Conservation (phyloP, 2,113 vertebrate species). For the Tenebrosternarchus preto region DNA sequence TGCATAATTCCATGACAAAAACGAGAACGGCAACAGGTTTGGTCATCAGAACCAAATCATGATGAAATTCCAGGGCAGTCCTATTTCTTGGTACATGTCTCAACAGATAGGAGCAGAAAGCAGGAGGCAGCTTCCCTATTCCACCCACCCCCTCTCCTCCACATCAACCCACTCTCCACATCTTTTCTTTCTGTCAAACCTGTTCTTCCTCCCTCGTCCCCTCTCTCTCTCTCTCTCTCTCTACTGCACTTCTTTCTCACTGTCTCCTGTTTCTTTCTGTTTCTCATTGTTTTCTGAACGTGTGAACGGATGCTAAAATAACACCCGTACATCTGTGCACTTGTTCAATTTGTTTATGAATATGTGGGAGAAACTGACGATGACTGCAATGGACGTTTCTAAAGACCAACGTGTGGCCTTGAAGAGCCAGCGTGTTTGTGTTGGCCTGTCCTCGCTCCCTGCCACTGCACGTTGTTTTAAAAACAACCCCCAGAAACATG, state of each 20-base stretch:
- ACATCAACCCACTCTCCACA: slow-evolving; percentile 29
- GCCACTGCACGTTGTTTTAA: slow-evolving; percentile 20
- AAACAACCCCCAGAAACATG: slow-evolving; percentile 44
- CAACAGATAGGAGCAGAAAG: slow-evolving; percentile 27
- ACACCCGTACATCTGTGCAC: background rate
- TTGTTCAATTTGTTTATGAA: slow-evolving; percentile 1
- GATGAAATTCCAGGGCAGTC: background rate
- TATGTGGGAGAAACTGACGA: slow-evolving; percentile 18
- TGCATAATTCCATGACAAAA: background rate
- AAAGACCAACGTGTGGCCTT: background rate
- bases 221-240: background rate
- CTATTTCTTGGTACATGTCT: background rate
- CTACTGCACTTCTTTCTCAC: no score
- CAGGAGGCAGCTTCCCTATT: background rate
- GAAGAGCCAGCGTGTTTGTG: slow-evolving; percentile 2
- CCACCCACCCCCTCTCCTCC: background rate
- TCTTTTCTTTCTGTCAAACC: slow-evolving; percentile 30
- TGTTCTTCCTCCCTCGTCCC: slow-evolving; percentile 7
- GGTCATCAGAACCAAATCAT: background rate
- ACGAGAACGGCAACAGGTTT: background rate
- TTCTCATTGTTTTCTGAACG: background rate
- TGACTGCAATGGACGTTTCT: background rate
- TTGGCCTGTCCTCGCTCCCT: background rate
- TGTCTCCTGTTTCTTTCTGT: background rate
- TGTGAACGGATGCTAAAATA: slow-evolving; percentile 18